A percentile compares a stretch with the other conserved stretches of the same genome.
Evolutionary conservation across 2,888 invertebrate genomes (phyloP).

Genomic region (Cataglyphis rosenhaueri): DNA sequence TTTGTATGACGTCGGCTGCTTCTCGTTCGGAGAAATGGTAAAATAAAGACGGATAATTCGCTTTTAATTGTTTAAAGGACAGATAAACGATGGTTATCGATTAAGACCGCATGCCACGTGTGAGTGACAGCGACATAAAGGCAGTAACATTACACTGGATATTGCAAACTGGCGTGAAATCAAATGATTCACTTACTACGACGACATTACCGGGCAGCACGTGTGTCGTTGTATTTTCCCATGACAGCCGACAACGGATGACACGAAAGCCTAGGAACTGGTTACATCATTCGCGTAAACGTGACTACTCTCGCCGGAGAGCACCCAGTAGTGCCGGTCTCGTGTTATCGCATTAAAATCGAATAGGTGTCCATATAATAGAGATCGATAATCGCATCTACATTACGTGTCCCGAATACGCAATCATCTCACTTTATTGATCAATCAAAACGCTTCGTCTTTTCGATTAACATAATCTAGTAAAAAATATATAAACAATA

Average conservation of each 20-base stretch:
- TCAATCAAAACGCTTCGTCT: neutral
- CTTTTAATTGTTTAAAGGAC: constrained; percentile 4
- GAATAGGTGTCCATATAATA: neutral
- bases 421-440: neutral
- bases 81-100: constrained; percentile 29
- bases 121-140: constrained; percentile 45
- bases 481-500: neutral
- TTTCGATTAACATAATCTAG: neutral
- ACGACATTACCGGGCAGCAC: constrained; percentile 44
- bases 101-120: constrained; percentile 40
- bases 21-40: neutral
- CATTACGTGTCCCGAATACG: neutral
- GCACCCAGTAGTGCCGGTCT: constrained; percentile 55
- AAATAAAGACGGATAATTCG: constrained; percentile 11
- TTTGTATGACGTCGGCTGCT: neutral
- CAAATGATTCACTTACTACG: constrained; percentile 67
- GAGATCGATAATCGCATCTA: neutral
- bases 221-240: constrained; percentile 64
- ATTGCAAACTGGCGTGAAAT: constrained; percentile 65
- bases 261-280: constrained; percentile 74
- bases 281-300: constrained; percentile 65
- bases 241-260: constrained; percentile 66
- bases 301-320: constrained; percentile 61
- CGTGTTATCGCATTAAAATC: constrained; percentile 29
- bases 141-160: constrained; percentile 48